A percentile compares a stretch with the other conserved stretches of the same genome.
Conservation (phyloP, 2,113 vertebrate genomes). For the Trachemys scripta region DNA sequence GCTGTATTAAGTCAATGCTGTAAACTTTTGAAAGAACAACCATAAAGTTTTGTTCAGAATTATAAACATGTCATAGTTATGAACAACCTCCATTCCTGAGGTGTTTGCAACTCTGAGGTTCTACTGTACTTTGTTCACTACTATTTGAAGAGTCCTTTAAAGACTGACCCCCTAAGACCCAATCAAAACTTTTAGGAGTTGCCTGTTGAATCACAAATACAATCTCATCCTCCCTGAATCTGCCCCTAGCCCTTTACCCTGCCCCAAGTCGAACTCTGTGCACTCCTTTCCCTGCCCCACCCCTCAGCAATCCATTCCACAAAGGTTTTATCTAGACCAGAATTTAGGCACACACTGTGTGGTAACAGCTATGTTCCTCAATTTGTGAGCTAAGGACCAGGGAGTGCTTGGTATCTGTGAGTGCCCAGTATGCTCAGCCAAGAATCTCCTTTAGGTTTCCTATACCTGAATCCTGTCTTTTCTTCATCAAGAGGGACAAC, state of each 20-base stretch:
- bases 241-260: neutral
- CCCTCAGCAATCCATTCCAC: neutral
- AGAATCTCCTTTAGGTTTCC: neutral
- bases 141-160: constrained; percentile 3
- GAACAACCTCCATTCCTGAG: no score
- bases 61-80: no score
- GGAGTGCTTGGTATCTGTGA: neutral
- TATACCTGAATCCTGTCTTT: neutral
- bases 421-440: neutral
- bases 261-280: neutral
- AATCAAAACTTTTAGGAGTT: neutral
- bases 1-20: no score
- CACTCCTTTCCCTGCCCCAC: neutral
- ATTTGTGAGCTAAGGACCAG: neutral
- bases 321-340: neutral
- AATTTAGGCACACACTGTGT: neutral
- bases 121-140: neutral
- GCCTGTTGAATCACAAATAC: neutral
- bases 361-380: neutral
- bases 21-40: no score
- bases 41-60: no score
- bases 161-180: neutral
- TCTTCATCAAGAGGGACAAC: neutral
- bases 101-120: no score
- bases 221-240: neutral